Conservation (phyloP, 2,888 invertebrate genomes). For the Drosophila limbata region DNA sequence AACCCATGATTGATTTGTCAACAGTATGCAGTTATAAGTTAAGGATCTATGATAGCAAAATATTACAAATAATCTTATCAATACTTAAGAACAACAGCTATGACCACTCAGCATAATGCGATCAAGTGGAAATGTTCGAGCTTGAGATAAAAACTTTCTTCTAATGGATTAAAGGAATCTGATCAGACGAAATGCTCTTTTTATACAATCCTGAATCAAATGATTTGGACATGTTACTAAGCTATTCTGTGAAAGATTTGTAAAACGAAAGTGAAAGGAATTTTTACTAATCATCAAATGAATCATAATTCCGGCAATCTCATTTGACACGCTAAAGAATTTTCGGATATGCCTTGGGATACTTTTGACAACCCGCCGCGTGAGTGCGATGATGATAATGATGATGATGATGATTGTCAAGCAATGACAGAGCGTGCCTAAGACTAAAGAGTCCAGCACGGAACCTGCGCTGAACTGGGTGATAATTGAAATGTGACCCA, state of each 20-base stretch:
- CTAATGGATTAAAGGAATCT: not conserved
- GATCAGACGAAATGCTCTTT: too few species aligned
- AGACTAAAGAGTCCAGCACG: constrained; percentile 71
- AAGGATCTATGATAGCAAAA: too few species aligned
- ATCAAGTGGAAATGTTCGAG: not conserved
- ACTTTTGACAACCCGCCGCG: not conserved
- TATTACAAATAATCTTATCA: too few species aligned
- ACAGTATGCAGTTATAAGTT: too few species aligned
- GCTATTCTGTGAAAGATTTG: not conserved
- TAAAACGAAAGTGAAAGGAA: constrained; percentile 1
- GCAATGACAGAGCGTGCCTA: constrained; percentile 46
- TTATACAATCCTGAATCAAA: too few species aligned
- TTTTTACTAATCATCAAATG: not conserved
- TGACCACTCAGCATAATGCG: not conserved
- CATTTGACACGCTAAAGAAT: not conserved
- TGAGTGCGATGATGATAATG: not conserved
- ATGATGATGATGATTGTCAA: constrained; percentile 14
- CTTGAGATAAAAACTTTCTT: not conserved
- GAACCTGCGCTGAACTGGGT: constrained; percentile 58
- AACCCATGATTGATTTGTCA: too few species aligned
- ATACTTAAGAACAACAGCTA: too few species aligned
- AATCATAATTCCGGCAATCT: not conserved
- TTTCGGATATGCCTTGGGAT: not conserved
- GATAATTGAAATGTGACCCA: constrained; percentile 78
- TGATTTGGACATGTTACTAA: too few species aligned